Percentiles rank a stretch among this genome's conserved stretches.
Evolutionary conservation across 1,140 invertebrate species (phyloP).

Genomic region (Drosophila repleta): DNA sequence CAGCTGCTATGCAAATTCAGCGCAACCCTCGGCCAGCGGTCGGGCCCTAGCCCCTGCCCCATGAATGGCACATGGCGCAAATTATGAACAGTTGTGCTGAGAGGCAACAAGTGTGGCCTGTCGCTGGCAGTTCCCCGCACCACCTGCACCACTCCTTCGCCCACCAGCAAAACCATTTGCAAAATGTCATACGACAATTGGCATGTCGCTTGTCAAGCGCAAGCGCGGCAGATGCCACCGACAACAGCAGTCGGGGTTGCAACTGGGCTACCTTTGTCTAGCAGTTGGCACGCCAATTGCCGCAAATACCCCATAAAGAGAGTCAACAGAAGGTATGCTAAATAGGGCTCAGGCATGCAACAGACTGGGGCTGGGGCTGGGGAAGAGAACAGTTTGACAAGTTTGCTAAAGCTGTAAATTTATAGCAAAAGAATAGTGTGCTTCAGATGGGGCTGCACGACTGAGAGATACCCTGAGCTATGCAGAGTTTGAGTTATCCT

Average conservation of each 20-base stretch:
- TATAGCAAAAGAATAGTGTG: not conserved
- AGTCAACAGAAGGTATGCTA: not conserved
- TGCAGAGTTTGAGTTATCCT: too few species aligned
- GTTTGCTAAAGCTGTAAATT: not conserved
- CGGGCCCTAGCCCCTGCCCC: slow-evolving; percentile 11
- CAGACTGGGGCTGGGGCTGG: not conserved
- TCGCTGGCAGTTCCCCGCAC: slow-evolving; percentile 4
- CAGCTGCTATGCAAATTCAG: slow-evolving; percentile 40
- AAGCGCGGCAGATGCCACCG: slow-evolving; percentile 42
- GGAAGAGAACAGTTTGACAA: not conserved
- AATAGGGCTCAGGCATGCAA: not conserved
- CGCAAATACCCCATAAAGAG: slow-evolving; percentile 3
- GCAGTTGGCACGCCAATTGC: slow-evolving; percentile 20
- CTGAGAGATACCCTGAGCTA: too few species aligned
- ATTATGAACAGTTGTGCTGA: slow-evolving; percentile 39
- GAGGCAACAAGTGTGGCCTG: slow-evolving; percentile 37
- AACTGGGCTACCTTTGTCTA: slow-evolving; percentile 20
- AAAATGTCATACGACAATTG: slow-evolving; percentile 47
- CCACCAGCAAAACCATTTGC: slow-evolving; percentile 16
- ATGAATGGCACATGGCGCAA: slow-evolving; percentile 42
- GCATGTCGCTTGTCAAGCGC: slow-evolving; percentile 34
- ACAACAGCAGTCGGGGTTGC: slow-evolving; percentile 15
- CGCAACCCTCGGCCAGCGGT: slow-evolving; percentile 22
- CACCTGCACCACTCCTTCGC: not conserved
- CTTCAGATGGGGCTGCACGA: too few species aligned